A percentile compares a stretch with the other conserved stretches of the same genome.
Evolutionary conservation across 92 coral and sea anemone species (phyloP).

Genomic region (Parazoanthus swiftii): DNA sequence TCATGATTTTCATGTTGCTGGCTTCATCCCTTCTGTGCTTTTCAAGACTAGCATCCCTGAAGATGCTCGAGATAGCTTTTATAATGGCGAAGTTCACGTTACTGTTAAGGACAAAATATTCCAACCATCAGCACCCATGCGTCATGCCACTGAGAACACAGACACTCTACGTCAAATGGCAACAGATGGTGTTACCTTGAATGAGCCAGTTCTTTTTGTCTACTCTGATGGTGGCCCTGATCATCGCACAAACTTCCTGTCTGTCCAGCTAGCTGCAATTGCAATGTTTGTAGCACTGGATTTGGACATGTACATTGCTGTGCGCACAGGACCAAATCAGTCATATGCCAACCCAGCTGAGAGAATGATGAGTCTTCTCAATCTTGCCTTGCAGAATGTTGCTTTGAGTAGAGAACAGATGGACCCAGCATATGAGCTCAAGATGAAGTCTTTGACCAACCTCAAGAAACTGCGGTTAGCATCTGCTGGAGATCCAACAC

Average conservation of each 20-base stretch:
- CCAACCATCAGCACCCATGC: conserved; percentile 43
- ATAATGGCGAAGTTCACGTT: conserved; percentile 37
- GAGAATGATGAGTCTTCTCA: conserved; percentile 55
- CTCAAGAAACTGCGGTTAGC: conserved; percentile 35
- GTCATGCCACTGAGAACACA: conserved; percentile 51
- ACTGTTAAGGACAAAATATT: conserved; percentile 52
- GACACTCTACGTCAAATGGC: neutral
- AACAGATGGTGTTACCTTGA: neutral
- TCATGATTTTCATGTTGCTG: conserved; percentile 47
- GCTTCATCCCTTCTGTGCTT: conserved; percentile 46
- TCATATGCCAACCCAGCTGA: conserved; percentile 53
- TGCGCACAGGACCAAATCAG: conserved; percentile 45
- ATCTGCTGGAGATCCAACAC: conserved; percentile 26
- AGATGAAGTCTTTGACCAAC: conserved; percentile 43
- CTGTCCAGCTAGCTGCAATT: conserved; percentile 40
- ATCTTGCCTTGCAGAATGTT: conserved; percentile 50
- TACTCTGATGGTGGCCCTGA: conserved; percentile 50
- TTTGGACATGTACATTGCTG: conserved; percentile 48
- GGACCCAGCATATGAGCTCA: conserved; percentile 35
- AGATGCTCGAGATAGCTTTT: conserved; percentile 41
- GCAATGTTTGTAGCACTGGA: conserved; percentile 39
- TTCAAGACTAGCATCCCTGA: conserved; percentile 45
- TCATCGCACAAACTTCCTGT: conserved; percentile 34
- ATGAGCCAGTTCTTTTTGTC: neutral
- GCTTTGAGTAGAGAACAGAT: conserved; percentile 44